phyloP scores from a whole-genome alignment of 2,797 vertebrate species.

The Holocentrus rufus region DNA sequence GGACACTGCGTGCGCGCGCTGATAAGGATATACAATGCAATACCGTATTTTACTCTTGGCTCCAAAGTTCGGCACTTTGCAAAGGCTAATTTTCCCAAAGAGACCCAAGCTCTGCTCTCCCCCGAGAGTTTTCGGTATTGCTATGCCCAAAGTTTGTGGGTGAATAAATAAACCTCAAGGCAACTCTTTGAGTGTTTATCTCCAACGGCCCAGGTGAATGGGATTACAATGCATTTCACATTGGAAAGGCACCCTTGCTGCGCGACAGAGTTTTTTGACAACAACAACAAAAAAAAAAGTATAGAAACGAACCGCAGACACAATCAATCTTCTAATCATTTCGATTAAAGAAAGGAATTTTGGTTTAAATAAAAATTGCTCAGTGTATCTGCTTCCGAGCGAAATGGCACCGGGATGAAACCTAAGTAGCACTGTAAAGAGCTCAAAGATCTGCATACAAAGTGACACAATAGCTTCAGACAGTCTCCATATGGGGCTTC shows the following conservation, averaged over 20 bases:
- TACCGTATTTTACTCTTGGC: constrained; percentile 22
- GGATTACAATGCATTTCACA: constrained; percentile 50
- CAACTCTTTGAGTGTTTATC: constrained; percentile 49
- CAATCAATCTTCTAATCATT: constrained; percentile 35
- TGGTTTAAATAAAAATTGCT: constrained; percentile 26
- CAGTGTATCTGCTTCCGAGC: constrained; percentile 40
- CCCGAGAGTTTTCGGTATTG: constrained; percentile 47
- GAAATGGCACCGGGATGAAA: constrained; percentile 38
- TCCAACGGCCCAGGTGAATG: constrained; percentile 42
- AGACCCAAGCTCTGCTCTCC: constrained; percentile 38
- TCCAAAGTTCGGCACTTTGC: constrained; percentile 34
- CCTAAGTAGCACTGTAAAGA: constrained; percentile 21
- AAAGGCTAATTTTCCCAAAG: constrained; percentile 18
- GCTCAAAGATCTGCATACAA: constrained; percentile 62
- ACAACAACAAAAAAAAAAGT: neutral
- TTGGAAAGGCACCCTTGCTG: constrained; percentile 18
- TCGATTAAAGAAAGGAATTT: constrained; percentile 24
- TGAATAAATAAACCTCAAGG: constrained; percentile 46
- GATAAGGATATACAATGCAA: constrained; percentile 12
- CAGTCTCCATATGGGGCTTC: constrained; percentile 78
- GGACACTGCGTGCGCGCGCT: neutral
- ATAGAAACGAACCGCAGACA: neutral
- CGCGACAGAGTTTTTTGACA: constrained; percentile 20
- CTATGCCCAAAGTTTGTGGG: constrained; percentile 44
- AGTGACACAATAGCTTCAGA: constrained; percentile 75